Base-by-base conservation (phyloP, 2,888 invertebrate species). In the Drosophila greeni region DNA sequence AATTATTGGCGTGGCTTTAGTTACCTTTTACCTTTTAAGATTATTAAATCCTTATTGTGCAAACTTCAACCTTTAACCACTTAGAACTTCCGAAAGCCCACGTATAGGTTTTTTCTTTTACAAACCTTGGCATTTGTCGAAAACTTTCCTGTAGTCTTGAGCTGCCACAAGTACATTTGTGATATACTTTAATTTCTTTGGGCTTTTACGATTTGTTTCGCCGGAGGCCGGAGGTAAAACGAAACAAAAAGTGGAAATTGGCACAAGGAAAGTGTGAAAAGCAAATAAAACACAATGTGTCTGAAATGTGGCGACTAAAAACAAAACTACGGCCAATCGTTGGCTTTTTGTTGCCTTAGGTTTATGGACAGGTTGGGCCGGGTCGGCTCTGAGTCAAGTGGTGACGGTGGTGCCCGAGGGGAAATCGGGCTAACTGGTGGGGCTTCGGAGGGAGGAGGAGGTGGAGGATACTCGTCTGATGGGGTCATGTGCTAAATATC, bases 201-300 rank as follows among this genome's bases (percentile, higher is more conserved):
- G 57, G 39, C 52, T 66, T 69, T 77, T 72, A 70, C 64, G 49
- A 74, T 61, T 61, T 61, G 47, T 40, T 48, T 48, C 14, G 36
- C 51, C 59, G n/a, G 51, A 37, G 56, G 55, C 36, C 37, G 12
- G 39, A 16, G 40, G 31, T 34, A 64, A 71, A 80, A 76, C 59
- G 72, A 80, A 82, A 84, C 76, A 68, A 73, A 74, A 78, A 76
- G 74, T 80, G 70, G 49, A 66, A 82, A 82, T 81, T 74, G 75
- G 85, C 79, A 73, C 82, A 81, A 83, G 79, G 82, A 82, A 82
- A 82, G 82, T 82, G 84, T 85, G 84, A 82, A 82, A 73, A 76
- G 73, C 78, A 73, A 72, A 73, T 73, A 65, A 74, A 75, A 60
- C 56, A 48, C 57, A 65, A 57, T 33, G 53, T 53, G 58, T 52